Conservation (phyloP, 2,797 vertebrate genomes). For the Phataginus tricuspis region DNA sequence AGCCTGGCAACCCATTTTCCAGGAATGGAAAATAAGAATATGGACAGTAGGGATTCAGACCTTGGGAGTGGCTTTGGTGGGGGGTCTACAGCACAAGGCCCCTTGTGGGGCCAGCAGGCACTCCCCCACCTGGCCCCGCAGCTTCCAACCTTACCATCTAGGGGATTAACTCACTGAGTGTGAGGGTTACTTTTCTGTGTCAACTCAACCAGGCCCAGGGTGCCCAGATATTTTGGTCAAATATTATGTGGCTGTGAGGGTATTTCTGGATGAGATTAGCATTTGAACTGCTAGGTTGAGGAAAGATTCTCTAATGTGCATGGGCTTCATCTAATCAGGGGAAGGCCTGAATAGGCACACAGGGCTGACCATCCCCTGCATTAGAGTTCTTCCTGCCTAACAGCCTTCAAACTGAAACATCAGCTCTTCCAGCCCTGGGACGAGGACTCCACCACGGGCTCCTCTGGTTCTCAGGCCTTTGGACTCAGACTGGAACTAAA, state of each 20-base stretch:
- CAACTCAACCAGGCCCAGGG: background rate
- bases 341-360: background rate
- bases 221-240: background rate
- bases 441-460: background rate
- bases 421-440: background rate
- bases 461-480: background rate
- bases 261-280: background rate
- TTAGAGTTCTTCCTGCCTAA: background rate
- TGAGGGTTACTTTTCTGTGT: background rate
- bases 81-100: background rate
- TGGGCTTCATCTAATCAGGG: background rate
- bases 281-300: background rate
- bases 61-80: background rate
- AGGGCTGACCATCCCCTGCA: background rate
- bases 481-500: background rate
- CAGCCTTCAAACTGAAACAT: background rate
- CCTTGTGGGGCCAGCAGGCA: fast-evolving
- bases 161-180: background rate
- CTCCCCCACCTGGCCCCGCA: background rate
- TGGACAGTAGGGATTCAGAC: background rate
- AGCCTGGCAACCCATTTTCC: conserved; percentile 6
- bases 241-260: background rate
- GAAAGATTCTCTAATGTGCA: background rate
- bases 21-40: background rate
- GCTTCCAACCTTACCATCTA: fast-evolving